Conservation (phyloP, 2,113 vertebrate genomes). For the Brachyistius frenatus region DNA sequence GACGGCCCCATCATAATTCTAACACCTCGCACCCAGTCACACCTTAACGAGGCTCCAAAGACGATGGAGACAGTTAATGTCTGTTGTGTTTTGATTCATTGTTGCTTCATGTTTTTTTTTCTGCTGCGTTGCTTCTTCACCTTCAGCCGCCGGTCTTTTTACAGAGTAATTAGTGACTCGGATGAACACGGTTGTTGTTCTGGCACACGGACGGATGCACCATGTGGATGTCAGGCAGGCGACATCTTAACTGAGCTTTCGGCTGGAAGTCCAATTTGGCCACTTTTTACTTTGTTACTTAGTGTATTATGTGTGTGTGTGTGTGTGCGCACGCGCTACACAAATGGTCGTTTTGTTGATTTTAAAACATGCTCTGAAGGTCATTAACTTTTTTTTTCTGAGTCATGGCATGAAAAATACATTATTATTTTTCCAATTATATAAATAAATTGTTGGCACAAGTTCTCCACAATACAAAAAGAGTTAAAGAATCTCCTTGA, state of each 20-base stretch:
- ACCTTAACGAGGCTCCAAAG: constrained; percentile 62
- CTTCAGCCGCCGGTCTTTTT: background rate
- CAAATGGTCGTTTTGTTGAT: too few species aligned
- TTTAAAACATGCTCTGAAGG: too few species aligned
- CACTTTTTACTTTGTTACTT: constrained; percentile 23
- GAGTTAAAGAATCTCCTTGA: too few species aligned
- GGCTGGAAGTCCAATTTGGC: constrained; percentile 19
- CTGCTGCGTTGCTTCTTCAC: constrained; percentile 4
- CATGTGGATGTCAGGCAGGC: constrained; percentile 36
- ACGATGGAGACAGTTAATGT: constrained; percentile 34
- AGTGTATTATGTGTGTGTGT: constrained; percentile 24
- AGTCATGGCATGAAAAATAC: too few species aligned
- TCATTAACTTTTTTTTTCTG: too few species aligned
- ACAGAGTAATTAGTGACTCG: constrained; percentile 58
- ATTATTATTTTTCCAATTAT: too few species aligned
- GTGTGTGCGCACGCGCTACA: background rate
- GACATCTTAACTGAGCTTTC: constrained; percentile 35
- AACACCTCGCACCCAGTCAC: constrained; percentile 47
- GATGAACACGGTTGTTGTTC: constrained; percentile 62
- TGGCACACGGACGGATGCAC: constrained; percentile 14
- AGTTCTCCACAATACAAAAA: too few species aligned
- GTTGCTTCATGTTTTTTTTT: constrained; percentile 31
- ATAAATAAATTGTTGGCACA: too few species aligned
- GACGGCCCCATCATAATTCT: background rate
- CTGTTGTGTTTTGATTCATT: constrained; percentile 37